Conservation (phyloP, 1,140 invertebrate species). For the Sitobion miscanthi region DNA sequence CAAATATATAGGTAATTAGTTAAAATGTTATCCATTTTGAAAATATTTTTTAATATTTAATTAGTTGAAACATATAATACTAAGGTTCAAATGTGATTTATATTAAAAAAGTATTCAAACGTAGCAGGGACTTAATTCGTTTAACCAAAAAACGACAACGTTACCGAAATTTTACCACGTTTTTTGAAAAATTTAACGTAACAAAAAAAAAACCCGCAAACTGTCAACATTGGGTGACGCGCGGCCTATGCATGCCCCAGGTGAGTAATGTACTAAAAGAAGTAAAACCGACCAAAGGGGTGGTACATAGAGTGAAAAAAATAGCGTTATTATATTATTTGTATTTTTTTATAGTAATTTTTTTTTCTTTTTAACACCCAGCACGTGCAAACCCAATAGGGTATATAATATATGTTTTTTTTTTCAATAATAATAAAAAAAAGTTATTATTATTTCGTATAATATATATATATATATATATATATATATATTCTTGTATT, state of each 20-base stretch:
- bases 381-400: constrained; percentile 43
- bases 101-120: not conserved
- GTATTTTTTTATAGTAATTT: not conserved
- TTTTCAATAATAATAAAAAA: constrained; percentile 34
- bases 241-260: not conserved
- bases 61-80: not conserved
- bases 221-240: not conserved
- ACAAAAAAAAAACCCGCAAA: not conserved
- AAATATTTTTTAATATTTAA: not conserved
- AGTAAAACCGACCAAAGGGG: constrained; percentile 10
- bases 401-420: not conserved
- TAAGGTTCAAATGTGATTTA: not conserved
- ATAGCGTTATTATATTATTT: constrained; percentile 26
- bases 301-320: not conserved
- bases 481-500: not conserved
- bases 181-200: not conserved
- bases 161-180: not conserved
- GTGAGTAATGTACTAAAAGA: constrained; percentile 15
- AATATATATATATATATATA: not conserved
- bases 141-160: not conserved
- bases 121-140: not conserved
- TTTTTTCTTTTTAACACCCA: constrained; percentile 18
- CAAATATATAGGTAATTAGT: not conserved
- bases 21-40: not conserved
- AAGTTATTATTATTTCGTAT: not conserved